Base-by-base conservation (phyloP, 2,113 vertebrate genomes). In the Canis aureus region DNA sequence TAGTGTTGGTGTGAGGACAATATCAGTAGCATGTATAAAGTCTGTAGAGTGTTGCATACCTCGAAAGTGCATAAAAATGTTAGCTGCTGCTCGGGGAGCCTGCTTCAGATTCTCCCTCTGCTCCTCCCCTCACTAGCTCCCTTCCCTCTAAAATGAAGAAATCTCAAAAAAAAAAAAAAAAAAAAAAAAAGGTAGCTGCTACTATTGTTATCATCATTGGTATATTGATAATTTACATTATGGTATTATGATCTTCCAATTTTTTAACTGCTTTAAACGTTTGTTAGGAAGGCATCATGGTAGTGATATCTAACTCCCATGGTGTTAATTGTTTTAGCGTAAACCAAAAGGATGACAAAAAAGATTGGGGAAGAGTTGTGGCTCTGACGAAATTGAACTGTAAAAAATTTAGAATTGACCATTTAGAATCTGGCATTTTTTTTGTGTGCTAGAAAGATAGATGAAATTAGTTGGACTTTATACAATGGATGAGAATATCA, bases 41-140 rank as follows among this genome's bases (percentile, higher is more conserved):
- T 27, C 11, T 5, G 27, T 1, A 32, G 64, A 60, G 29, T 32
- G 27, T 67, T 27, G 4, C 32, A 5, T 19, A 0, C 0, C 0
- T 13, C 22, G 1, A 13, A 20, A 32, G 32, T 59, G 29, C 22
- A 16, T 29, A 32, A 4, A 5, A 10, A 35, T n/a, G 5, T 19
- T 12, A 73, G 35, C 19, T 38, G 29, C 59, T n/a, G 2, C 8
- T 67, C 67, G 2, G 67, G 32, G 32, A 69, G 32, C 35, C 32
- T 69, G 32, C 32, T 11, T 19, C 32, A 69, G 67, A 69, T n/a
- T 35, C 32, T 69, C 67, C 67, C 67, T 69, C 67, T n/a, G 29
- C 15, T 32, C 16, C 32, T 69, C 67, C 17, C 66, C 29, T 67
- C 29, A 32, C 15, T 8, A 2, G 15, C 15, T 69, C 66, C 32